phyloP scores from a whole-genome alignment of 1,140 invertebrate species.

The Helicoverpa armigera region DNA sequence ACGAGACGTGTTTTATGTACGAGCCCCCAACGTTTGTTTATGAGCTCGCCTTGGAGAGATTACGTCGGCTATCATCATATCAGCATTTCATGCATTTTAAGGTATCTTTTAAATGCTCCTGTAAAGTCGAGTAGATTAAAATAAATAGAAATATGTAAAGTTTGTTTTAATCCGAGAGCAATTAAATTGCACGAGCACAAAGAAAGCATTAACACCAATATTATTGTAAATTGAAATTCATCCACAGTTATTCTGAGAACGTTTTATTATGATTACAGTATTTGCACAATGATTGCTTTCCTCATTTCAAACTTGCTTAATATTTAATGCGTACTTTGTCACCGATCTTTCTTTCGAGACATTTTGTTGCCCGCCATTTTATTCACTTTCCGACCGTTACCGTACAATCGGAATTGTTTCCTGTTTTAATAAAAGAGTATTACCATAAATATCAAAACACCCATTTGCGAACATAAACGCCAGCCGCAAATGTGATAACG shows the following conservation, averaged over 20 bases:
- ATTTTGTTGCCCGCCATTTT: neutral
- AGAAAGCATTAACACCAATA: constrained; percentile 3
- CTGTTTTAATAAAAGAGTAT: constrained; percentile 24
- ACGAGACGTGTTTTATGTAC: constrained; percentile 27
- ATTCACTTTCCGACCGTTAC: neutral
- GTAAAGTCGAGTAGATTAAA: too few species aligned
- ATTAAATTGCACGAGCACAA: neutral
- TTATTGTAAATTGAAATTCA: constrained; percentile 16
- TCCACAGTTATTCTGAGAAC: neutral
- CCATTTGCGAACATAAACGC: neutral
- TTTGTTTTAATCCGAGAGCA: neutral
- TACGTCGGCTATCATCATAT: neutral
- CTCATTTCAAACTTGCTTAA: neutral
- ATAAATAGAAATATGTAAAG: too few species aligned
- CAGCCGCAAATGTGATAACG: constrained; percentile 14
- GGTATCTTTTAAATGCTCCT: neutral
- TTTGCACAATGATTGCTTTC: neutral
- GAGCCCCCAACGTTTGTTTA: constrained; percentile 12
- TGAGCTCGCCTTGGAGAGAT: constrained; percentile 14
- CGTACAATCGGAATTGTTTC: neutral
- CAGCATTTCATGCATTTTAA: constrained; percentile 20
- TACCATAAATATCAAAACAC: constrained; percentile 21
- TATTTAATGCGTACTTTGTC: too few species aligned
- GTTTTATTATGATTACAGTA: constrained; percentile 8
- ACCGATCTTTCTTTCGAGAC: too few species aligned